Evolutionary conservation across 2,113 vertebrate species (phyloP).

Genomic region (Albula goreensis): DNA sequence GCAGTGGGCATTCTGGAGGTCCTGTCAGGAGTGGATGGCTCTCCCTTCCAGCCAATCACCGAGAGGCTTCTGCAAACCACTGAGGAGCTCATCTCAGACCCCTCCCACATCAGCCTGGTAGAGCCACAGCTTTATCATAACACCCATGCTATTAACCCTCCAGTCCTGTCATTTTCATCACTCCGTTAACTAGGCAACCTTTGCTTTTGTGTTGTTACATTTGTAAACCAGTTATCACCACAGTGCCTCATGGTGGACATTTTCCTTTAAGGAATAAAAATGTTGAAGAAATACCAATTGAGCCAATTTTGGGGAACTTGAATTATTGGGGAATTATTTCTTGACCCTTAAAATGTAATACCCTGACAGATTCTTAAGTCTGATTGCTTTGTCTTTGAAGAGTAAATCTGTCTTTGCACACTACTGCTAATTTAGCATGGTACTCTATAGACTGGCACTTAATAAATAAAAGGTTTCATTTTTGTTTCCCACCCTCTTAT

Average conservation of each 20-base stretch:
- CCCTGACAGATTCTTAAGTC: no score
- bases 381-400: no score
- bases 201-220: no score
- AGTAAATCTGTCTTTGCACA: background rate
- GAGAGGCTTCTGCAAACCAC: conserved; percentile 71
- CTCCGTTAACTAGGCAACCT: no score
- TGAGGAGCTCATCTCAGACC: conserved; percentile 87
- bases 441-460: background rate
- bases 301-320: no score
- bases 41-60: conserved; percentile 72
- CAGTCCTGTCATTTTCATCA: background rate
- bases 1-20: conserved; percentile 72
- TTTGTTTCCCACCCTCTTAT: background rate
- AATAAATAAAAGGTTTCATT: background rate
- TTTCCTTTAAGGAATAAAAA: no score
- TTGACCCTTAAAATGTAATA: no score
- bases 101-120: conserved; percentile 79
- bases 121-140: conserved; percentile 1
- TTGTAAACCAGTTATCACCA: no score
- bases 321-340: no score
- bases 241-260: no score
- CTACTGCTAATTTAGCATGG: background rate
- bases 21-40: conserved; percentile 60
- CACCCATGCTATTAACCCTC: background rate
- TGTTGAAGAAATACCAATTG: no score